A percentile compares a stretch with the other conserved stretches of the same genome.
These are phyloP conservation scores for Micronycteris hirsuta DNA, from an alignment of 2,113 vertebrate species.

Conservation along the genomic window DNA sequence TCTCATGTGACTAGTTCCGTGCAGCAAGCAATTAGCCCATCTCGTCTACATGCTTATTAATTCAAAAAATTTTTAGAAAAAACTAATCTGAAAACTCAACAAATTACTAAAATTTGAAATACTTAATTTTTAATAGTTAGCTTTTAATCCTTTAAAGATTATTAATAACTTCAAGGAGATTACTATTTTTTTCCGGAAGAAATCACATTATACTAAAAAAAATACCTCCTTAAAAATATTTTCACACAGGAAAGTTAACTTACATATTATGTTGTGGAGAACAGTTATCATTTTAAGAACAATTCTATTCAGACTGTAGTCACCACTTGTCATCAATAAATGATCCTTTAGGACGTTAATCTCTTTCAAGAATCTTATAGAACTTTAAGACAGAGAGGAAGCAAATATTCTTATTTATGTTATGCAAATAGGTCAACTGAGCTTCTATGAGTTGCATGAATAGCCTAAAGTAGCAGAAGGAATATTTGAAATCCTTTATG, in stretches of 20 bases:
- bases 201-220: background rate
- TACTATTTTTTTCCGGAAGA: background rate
- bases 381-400: background rate
- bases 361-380: background rate
- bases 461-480: slow-evolving; percentile 23
- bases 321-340: background rate
- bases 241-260: background rate
- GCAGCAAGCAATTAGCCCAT: background rate
- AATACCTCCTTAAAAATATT: background rate
- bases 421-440: slow-evolving; percentile 21
- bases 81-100: background rate
- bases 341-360: background rate
- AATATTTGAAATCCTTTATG: background rate
- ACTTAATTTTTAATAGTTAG: slow-evolving; percentile 32
- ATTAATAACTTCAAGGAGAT: slow-evolving; percentile 20
- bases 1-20: background rate
- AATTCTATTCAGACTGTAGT: background rate
- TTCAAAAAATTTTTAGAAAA: background rate
- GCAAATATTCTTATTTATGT: slow-evolving; percentile 48
- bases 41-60: background rate
- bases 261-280: background rate
- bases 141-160: slow-evolving; percentile 10
- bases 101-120: slow-evolving; percentile 5
- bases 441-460: background rate
- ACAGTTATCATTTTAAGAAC: background rate